Evolutionary conservation across 1,140 invertebrate genomes (phyloP).

Genomic region (Heterodera carotae): DNA sequence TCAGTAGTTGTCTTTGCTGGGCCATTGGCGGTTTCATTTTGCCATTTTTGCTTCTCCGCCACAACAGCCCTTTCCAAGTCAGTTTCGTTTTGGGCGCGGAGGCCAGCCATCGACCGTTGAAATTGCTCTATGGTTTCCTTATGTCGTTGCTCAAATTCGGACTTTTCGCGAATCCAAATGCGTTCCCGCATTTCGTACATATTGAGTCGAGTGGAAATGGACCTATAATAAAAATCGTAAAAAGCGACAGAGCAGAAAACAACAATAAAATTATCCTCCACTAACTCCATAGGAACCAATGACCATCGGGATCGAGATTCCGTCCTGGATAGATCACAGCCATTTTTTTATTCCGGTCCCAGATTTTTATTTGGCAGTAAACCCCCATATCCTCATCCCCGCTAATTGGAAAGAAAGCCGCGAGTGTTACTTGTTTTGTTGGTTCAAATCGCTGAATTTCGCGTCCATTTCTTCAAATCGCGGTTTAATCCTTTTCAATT

Average conservation of each 20-base stretch:
- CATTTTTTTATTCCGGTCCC: too few species aligned
- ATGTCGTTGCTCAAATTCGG: constrained; percentile 21
- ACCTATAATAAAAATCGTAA: constrained; percentile 18
- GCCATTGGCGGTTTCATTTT: background rate
- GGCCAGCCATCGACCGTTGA: constrained; percentile 6
- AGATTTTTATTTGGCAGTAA: too few species aligned
- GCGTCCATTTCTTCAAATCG: constrained; percentile 25
- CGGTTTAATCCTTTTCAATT: constrained; percentile 38
- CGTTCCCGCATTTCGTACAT: constrained; percentile 33
- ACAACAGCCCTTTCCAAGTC: background rate
- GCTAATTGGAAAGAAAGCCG: too few species aligned
- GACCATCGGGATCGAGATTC: too few species aligned
- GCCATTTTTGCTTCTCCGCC: constrained; percentile 13
- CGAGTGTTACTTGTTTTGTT: constrained; percentile 29
- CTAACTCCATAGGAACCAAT: background rate
- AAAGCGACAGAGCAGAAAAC: background rate
- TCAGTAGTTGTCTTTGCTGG: background rate
- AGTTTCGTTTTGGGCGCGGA: constrained; percentile 6
- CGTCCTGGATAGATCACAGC: too few species aligned
- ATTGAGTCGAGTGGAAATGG: constrained; percentile 26
- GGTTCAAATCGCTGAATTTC: constrained; percentile 21
- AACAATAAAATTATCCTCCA: constrained; percentile 13
- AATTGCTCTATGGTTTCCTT: constrained; percentile 30
- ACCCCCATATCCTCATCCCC: too few species aligned
- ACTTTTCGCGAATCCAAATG: constrained; percentile 35